Conservation (phyloP, 1,140 invertebrate species). For the Drosophila virilis region DNA sequence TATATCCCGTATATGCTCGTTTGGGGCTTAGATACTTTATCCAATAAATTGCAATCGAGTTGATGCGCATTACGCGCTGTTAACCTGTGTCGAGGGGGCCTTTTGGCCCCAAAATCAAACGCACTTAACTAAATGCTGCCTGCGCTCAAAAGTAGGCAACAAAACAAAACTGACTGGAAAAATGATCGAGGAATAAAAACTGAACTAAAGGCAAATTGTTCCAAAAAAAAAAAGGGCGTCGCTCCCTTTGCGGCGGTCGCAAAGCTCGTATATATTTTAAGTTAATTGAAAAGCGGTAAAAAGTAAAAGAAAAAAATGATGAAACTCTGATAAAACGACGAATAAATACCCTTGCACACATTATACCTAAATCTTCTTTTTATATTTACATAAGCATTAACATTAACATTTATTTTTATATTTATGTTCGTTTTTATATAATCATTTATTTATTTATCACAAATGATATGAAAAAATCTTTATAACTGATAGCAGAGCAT, state of each 20-base stretch:
- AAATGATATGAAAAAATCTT: background rate
- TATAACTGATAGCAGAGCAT: background rate
- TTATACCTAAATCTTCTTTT: background rate
- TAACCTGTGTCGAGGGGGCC: conserved; percentile 50
- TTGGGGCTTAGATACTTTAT: conserved; percentile 50
- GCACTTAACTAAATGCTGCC: conserved; percentile 75
- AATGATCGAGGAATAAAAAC: conserved; percentile 18
- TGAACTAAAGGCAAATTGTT: conserved; percentile 41
- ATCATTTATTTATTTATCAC: too few relatives aligned
- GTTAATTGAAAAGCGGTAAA: conserved; percentile 71
- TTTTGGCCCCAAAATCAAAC: conserved; percentile 67
- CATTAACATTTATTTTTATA: too few relatives aligned
- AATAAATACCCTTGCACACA: background rate
- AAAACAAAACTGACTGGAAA: conserved; percentile 33
- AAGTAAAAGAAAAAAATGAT: conserved; percentile 5
- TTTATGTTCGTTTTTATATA: too few relatives aligned
- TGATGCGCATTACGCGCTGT: conserved; percentile 51
- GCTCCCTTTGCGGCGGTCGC: conserved; percentile 17
- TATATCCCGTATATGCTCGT: conserved; percentile 15
- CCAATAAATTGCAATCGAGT: conserved; percentile 72
- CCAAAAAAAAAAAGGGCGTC: conserved; percentile 35
- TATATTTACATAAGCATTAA: too few relatives aligned
- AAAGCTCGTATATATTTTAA: conserved; percentile 67
- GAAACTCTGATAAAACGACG: background rate
- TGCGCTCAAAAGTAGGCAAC: conserved; percentile 59